These are phyloP conservation scores for Mechanitis mazaeus DNA, from an alignment of 2,888 invertebrate species.

Conservation along the genomic window DNA sequence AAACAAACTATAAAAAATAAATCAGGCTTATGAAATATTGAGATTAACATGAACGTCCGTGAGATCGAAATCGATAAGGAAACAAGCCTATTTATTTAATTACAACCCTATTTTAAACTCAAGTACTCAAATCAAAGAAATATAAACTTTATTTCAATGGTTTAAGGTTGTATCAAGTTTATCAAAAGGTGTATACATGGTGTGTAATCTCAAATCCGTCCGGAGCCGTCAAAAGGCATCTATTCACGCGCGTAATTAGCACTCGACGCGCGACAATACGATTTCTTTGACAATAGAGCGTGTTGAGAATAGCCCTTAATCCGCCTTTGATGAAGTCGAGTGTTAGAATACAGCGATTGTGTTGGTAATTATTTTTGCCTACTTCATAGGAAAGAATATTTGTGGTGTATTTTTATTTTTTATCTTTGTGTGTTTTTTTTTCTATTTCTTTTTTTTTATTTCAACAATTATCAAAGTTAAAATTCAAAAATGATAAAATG, in stretches of 20 bases:
- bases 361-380: conserved; percentile 12
- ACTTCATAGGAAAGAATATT: not conserved
- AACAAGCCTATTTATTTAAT: conserved; percentile 37
- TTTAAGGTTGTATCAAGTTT: conserved; percentile 15
- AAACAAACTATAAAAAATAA: conserved; percentile 36
- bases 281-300: conserved; percentile 50
- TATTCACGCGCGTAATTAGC: conserved; percentile 61
- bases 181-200: conserved; percentile 16
- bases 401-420: not conserved
- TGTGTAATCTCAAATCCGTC: conserved; percentile 30
- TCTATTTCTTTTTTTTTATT: no score
- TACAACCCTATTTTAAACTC: conserved; percentile 12
- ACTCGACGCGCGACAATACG: conserved; percentile 50
- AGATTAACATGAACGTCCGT: conserved; percentile 41
- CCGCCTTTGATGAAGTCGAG: conserved; percentile 38
- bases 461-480: no score
- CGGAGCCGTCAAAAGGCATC: conserved; percentile 45
- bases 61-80: conserved; percentile 40
- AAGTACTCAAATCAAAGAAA: conserved; percentile 3
- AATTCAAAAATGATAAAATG: no score
- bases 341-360: conserved; percentile 22
- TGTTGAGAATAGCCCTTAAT: conserved; percentile 48
- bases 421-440: no score
- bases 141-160: not conserved
- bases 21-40: conserved; percentile 41